Evolutionary conservation across 23 tunicate species (phyloP), one percentile per base, ranked within the genome.

Genomic region (Trididemnum clinides): DNA sequence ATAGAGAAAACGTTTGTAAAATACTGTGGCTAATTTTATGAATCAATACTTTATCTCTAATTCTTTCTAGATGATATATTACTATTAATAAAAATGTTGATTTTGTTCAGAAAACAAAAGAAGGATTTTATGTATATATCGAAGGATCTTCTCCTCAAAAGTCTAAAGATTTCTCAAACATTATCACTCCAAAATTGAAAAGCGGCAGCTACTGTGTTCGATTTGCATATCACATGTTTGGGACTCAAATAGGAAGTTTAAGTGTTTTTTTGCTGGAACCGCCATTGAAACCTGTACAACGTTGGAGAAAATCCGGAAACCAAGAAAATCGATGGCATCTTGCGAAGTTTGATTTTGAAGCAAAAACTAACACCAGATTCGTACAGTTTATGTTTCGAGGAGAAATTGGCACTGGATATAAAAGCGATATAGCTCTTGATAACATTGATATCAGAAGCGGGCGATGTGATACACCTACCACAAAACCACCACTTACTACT

Each of bases 381-480:
- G 97, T 92, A 0, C 34, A 63, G 58, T 81, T 92, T 32, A 39
- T 83, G 19, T 79, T 94, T 29, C 86, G 80, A 73, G 98, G 94
- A 36, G 73, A 35, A 62, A 71, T 94, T 74, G 98, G 98, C 19
- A 70, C 78, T 0, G 90, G 89, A 28, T 89, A 81, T 66, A 84
- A 94, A 2, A 86, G 98, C 74, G 98, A 94, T 59, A 59, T 87
- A 1, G 98, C 98, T 15, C 10, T 94, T 20, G 98, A 94, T 74
- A 94, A 94, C 39, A 33, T 94, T 38, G 15, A 57, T 2, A 80
- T 92, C 29, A 62, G 54, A 26, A 77, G 82, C 10, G 97, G 97
- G 34, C 20, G 51, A 3, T 90, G 95, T 39, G 49, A 26, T 18
- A 81, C 37, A 0, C n/a, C 36, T 23, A 37, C 78, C 2, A 78